Evolutionary conservation across 2,797 vertebrate species (phyloP), one percentile per base, ranked within the genome.

Genomic region (Leptoclinus maculatus): DNA sequence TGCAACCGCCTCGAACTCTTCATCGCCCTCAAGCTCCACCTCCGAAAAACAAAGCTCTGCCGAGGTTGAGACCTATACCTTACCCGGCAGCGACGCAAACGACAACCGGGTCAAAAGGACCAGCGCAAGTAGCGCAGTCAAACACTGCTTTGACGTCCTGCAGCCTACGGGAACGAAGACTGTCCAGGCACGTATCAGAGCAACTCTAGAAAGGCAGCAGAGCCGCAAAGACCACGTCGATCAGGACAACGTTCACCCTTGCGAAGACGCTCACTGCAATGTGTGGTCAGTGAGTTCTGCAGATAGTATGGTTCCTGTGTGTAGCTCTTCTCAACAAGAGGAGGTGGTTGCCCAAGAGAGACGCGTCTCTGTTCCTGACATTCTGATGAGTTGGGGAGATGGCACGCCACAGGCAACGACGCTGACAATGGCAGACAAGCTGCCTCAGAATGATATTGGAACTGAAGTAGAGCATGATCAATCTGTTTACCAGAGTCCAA

Each of bases 321-420:
- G 83, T 13, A 89, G 83, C 57, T 90, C 89, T 0, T 87, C 83
- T 51, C 88, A 90, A 39, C 84, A 71, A 66, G 85, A 89, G 34
- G 74, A 87, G 2, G 79, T 77, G 1, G 54, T 17, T n/a, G 1
- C 29, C 21, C 86, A 76, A 71, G 88, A 91, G 53, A 85, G 85
- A n/a, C 67, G 60, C 0, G 6, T 67, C 45, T 90, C 91, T 5
- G 71, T 90, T 32, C 86, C 90, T 0, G 87, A 93, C 57, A 86
- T 90, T 23, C 63, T 91, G 11, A 70, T 83, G 64, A 87, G 79
- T 12, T 87, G 90, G 86, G 70, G 57, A 5, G 62, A 53, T 6
- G 57, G 53, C 0, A 69, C 70, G 0, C 71, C 80, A 0, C 79
- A 86, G 60, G 43, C n/a, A 5, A 65, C 2, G 0, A 19, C 5